Percentiles rank a stretch among this genome's conserved stretches.
phyloP scores from a whole-genome alignment of 2,113 vertebrate species.

The Antidorcas marsupialis region DNA sequence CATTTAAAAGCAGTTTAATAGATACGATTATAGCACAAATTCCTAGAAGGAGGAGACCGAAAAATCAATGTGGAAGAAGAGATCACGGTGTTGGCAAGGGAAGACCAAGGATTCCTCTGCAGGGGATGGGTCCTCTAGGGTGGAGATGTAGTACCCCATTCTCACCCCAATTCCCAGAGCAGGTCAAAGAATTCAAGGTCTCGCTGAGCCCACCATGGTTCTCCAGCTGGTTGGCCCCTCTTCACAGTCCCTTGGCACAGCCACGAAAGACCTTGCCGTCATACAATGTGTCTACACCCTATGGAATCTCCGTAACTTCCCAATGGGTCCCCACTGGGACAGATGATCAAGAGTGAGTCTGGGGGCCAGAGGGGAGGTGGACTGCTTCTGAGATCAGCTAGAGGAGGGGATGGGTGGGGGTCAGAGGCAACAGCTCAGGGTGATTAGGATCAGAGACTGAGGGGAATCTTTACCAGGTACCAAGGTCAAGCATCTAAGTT shows the following conservation, averaged over 20 bases:
- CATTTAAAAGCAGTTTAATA: background rate
- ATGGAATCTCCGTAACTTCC: background rate
- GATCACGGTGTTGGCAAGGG: background rate
- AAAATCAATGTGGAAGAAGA: background rate
- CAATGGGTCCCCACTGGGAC: background rate
- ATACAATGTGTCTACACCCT: background rate
- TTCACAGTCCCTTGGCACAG: background rate
- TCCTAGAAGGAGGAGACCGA: background rate
- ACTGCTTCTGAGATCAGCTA: background rate
- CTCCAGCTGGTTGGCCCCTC: background rate
- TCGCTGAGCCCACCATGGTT: accelerated
- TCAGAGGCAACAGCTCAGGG: too few relatives aligned
- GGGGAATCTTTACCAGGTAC: background rate
- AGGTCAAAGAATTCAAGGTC: background rate
- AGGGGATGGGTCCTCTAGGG: background rate
- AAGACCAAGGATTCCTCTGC: background rate
- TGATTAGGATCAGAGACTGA: background rate
- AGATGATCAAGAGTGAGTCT: background rate
- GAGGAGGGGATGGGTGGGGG: accelerated
- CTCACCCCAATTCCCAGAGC: background rate
- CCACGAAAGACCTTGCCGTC: background rate
- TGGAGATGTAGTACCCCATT: background rate
- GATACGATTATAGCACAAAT: background rate
- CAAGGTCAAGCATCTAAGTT: background rate
- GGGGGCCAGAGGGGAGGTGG: too few relatives aligned